phyloP scores from a whole-genome alignment of 2,113 vertebrate species.

The Cavia aperea region DNA sequence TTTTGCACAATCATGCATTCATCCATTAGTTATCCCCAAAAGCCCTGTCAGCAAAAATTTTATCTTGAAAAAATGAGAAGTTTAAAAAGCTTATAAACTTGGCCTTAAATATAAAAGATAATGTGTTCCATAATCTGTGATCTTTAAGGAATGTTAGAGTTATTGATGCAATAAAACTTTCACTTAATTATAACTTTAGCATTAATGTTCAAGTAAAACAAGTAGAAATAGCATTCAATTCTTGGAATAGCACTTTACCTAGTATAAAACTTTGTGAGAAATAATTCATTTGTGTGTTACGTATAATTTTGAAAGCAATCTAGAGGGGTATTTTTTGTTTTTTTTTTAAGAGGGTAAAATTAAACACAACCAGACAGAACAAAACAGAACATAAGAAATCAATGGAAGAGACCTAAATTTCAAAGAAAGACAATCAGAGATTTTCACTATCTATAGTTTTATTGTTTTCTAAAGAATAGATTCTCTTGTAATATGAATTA shows the following conservation, averaged over 20 bases:
- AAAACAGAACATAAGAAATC: too few relatives aligned
- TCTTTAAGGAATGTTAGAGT: slow-evolving; percentile 35
- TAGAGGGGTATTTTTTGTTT: too few relatives aligned
- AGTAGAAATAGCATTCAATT: slow-evolving; percentile 46
- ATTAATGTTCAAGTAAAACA: slow-evolving; percentile 44
- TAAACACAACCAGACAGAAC: too few relatives aligned
- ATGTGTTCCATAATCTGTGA: slow-evolving; percentile 12
- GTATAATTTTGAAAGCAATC: neutral
- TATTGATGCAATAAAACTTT: slow-evolving; percentile 53
- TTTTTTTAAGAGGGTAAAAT: too few relatives aligned
- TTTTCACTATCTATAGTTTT: neutral
- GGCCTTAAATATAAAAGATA: slow-evolving; percentile 46
- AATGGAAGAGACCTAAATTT: too few relatives aligned
- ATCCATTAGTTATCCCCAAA: slow-evolving; percentile 46
- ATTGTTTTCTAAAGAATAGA: neutral
- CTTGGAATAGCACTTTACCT: slow-evolving; percentile 55
- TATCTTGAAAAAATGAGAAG: slow-evolving; percentile 30
- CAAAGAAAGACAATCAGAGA: too few relatives aligned
- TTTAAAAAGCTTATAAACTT: slow-evolving; percentile 58
- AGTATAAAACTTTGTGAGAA: slow-evolving; percentile 33
- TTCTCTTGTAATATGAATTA: neutral
- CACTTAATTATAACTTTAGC: slow-evolving; percentile 46
- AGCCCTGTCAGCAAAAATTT: slow-evolving; percentile 45
- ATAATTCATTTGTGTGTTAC: neutral
- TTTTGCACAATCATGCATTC: slow-evolving; percentile 16